phyloP scores from a whole-genome alignment of 2,797 vertebrate species.

The Parambassis ranga region DNA sequence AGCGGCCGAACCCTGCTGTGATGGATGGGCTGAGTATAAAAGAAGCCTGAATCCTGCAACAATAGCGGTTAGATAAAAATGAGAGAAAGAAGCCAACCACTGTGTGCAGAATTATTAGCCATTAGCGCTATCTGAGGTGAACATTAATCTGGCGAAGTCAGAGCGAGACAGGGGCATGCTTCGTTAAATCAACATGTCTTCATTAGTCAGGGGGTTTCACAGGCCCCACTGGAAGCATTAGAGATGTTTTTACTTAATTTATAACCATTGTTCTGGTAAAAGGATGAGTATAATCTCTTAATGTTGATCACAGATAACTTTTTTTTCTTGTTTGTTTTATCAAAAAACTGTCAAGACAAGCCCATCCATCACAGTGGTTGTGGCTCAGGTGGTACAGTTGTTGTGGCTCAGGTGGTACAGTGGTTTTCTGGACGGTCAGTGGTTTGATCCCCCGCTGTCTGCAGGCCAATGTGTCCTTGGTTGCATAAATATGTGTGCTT shows the following conservation, averaged over 20 bases:
- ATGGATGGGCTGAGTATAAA: slow-evolving; percentile 12
- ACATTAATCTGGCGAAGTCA: slow-evolving; percentile 58
- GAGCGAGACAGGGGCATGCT: slow-evolving; percentile 23
- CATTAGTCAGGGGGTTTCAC: slow-evolving; percentile 34
- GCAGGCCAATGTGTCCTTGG: no score
- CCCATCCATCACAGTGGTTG: no score
- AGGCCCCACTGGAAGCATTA: slow-evolving; percentile 20
- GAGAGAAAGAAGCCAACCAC: slow-evolving; percentile 22
- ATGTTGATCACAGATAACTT: not conserved
- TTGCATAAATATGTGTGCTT: no score
- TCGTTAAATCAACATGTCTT: slow-evolving; percentile 58
- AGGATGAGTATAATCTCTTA: not conserved
- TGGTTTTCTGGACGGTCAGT: no score
- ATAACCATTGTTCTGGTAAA: slow-evolving; percentile 3
- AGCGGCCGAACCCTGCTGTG: not conserved
- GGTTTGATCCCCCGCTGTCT: no score
- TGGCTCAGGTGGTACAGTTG: no score
- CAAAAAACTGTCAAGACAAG: slow-evolving; percentile 8
- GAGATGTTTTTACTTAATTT: slow-evolving; percentile 26
- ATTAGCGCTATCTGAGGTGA: slow-evolving; percentile 31
- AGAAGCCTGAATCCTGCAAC: not conserved
- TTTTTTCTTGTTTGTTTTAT: slow-evolving; percentile 3
- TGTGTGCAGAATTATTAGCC: slow-evolving; percentile 49
- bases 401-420: no score
- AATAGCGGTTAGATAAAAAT: slow-evolving; percentile 18